phyloP scores from a whole-genome alignment of 2,113 vertebrate genomes.

The Neotoma lepida region DNA sequence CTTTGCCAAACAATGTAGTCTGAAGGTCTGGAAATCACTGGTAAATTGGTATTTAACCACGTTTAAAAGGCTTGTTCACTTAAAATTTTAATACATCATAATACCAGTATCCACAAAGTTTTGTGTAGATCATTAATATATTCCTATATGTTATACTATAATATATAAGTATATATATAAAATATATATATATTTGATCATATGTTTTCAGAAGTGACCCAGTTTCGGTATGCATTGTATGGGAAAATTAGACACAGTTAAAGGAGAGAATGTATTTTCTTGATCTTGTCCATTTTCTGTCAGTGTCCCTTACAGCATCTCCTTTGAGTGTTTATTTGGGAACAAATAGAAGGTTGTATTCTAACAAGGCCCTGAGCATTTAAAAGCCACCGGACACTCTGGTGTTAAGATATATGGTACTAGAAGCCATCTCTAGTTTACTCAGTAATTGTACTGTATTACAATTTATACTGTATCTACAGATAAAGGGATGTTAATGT shows the following conservation, averaged over 20 bases:
- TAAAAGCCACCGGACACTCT: constrained; percentile 4
- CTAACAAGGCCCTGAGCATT: background rate
- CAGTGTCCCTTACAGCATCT: background rate
- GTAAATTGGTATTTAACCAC: constrained; percentile 5
- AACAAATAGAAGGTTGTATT: constrained; percentile 18
- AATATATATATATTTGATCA: background rate
- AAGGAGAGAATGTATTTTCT: background rate
- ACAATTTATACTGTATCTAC: constrained; percentile 6
- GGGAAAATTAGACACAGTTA: background rate
- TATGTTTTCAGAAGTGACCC: background rate
- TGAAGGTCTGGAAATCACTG: background rate
- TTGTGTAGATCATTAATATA: background rate
- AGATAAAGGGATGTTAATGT: constrained; percentile 32
- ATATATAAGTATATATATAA: background rate
- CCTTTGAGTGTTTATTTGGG: constrained; percentile 42
- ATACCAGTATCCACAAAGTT: constrained; percentile 11
- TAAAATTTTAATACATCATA: background rate
- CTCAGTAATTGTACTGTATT: constrained; percentile 14
- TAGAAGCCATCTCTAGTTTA: background rate
- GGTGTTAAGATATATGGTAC: background rate
- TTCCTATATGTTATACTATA: background rate
- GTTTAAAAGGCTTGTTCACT: constrained; percentile 36
- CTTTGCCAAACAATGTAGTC: background rate
- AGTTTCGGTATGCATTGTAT: background rate
- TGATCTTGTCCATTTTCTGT: background rate